phyloP scores from a whole-genome alignment of 2,797 vertebrate species.

The Acrocephalus scirpaceus region DNA sequence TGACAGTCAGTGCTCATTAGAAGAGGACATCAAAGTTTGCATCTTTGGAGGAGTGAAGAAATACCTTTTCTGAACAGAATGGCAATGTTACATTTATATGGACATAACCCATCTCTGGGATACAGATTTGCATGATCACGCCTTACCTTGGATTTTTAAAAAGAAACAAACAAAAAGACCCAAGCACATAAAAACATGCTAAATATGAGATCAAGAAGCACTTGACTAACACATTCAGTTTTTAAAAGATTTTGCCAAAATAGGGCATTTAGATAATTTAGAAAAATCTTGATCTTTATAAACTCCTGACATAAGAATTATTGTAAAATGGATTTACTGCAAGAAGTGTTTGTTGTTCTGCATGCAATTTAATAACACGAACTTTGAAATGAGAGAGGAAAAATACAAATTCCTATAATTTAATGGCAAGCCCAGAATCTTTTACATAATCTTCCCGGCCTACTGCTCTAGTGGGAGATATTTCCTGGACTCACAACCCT shows the following conservation, averaged over 20 bases:
- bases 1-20: not conserved
- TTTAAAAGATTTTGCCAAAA: not conserved
- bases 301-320: not conserved
- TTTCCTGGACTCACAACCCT: slow-evolving; percentile 58
- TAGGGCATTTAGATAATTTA: not conserved
- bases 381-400: not conserved
- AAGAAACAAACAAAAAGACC: not conserved
- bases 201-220: not conserved
- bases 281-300: not conserved
- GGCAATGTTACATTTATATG: not conserved
- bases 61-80: not conserved
- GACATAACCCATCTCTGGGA: not conserved
- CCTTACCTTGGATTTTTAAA: not conserved
- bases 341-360: not conserved
- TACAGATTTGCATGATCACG: not conserved
- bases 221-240: not conserved
- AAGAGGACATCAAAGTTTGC: not conserved
- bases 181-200: not conserved
- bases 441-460: slow-evolving; percentile 40
- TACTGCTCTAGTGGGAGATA: slow-evolving; percentile 60
- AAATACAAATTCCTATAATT: slow-evolving; percentile 19
- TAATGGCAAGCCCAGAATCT: slow-evolving; percentile 14
- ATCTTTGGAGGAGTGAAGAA: not conserved
- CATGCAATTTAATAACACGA: not conserved
- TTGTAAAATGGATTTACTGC: not conserved